Evolutionary conservation across 2,113 vertebrate genomes (phyloP).

Genomic region (Taxidea taxus): DNA sequence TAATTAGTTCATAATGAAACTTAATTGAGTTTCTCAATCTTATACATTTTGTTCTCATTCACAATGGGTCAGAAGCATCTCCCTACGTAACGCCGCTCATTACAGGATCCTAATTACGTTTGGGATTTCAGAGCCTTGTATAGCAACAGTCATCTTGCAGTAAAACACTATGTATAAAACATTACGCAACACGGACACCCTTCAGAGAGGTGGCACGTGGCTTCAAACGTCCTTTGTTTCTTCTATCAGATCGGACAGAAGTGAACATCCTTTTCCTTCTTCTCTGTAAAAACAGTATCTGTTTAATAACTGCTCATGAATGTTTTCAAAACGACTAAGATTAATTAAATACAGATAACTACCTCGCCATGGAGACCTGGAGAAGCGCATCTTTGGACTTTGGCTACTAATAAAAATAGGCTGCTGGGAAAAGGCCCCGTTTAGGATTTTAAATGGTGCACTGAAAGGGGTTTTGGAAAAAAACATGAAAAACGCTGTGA

Average conservation of each 20-base stretch:
- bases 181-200: neutral
- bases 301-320: conserved; percentile 2
- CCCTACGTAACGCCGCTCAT: neutral
- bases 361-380: neutral
- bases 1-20: conserved; percentile 10
- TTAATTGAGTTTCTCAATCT: conserved; percentile 19
- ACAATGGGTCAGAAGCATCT: conserved; percentile 25
- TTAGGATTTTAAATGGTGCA: conserved; percentile 9
- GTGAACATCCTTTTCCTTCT: neutral
- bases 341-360: conserved; percentile 39
- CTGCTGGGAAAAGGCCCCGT: neutral
- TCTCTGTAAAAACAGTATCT: conserved; percentile 24
- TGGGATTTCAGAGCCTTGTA: conserved; percentile 31
- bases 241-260: neutral
- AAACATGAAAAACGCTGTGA: conserved; percentile 26
- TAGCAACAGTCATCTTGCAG: neutral
- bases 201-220: neutral
- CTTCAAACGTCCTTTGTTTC: neutral
- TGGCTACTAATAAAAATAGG: conserved; percentile 20
- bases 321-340: conserved; percentile 45
- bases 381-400: conserved; percentile 28
- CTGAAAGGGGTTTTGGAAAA: neutral
- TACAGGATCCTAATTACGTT: conserved; percentile 43
- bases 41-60: neutral
- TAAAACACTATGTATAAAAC: neutral